A percentile compares a stretch with the other conserved stretches of the same genome.
Conservation (phyloP, 2,113 vertebrate species). For the Sprattus sprattus region DNA sequence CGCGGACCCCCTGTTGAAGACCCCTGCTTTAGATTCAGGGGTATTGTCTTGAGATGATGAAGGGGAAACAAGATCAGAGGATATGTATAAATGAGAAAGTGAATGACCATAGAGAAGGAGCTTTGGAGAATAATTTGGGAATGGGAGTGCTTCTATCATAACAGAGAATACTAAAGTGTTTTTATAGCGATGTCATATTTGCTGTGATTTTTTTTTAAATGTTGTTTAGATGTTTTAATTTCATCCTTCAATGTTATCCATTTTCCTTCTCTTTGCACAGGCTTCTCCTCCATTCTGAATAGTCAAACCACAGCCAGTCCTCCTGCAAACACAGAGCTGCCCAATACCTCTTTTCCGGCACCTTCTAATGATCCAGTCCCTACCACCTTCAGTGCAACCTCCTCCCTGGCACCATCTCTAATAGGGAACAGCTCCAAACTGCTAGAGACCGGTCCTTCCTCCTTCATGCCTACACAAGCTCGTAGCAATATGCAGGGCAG, state of each 20-base stretch:
- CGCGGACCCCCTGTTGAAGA: too few species aligned
- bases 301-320: slow-evolving; percentile 50
- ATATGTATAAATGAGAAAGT: too few species aligned
- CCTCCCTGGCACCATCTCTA: background rate
- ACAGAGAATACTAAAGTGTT: background rate
- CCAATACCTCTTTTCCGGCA: slow-evolving; percentile 36
- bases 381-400: background rate
- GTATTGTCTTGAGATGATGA: too few species aligned
- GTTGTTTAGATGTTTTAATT: background rate
- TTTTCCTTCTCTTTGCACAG: slow-evolving; percentile 63
- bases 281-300: slow-evolving; percentile 77
- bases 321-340: slow-evolving; percentile 25
- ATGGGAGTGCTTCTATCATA: too few species aligned
- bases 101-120: too few species aligned
- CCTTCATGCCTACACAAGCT: slow-evolving; percentile 34
- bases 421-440: slow-evolving; percentile 14
- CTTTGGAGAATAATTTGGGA: too few species aligned
- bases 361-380: slow-evolving; percentile 24
- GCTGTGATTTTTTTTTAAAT: background rate
- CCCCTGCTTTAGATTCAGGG: too few species aligned
- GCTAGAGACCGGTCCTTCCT: slow-evolving; percentile 28
- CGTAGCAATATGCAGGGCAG: slow-evolving; percentile 52
- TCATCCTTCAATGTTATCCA: background rate
- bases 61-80: too few species aligned
- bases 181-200: background rate